Conservation (phyloP, 2,888 invertebrate genomes). For the Allolobophora icterica region DNA sequence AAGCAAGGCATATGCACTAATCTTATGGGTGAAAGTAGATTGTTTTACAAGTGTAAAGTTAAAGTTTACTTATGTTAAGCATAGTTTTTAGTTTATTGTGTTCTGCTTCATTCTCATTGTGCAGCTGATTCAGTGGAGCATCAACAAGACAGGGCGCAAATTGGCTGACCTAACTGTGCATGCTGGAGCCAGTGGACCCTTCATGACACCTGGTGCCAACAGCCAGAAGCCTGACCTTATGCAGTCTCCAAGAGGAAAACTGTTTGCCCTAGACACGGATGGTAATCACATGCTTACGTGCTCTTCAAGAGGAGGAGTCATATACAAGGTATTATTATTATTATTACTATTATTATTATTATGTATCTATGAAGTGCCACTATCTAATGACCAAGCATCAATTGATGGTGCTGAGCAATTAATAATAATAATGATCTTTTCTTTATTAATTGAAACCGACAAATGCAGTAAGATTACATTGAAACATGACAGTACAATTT, state of each 20-base stretch:
- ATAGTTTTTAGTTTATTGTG: neutral
- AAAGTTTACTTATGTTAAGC: neutral
- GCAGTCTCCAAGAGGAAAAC: constrained; percentile 59
- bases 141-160: constrained; percentile 63
- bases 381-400: too few species aligned
- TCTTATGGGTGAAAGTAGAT: neutral
- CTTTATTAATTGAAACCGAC: too few species aligned
- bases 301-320: constrained; percentile 63
- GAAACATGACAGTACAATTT: too few species aligned
- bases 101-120: neutral
- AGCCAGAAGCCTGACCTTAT: constrained; percentile 45
- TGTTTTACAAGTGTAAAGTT: neutral
- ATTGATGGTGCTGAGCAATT: too few species aligned
- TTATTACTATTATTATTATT: neutral
- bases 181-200: constrained; percentile 58
- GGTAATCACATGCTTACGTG: constrained; percentile 67
- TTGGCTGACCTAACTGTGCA: constrained; percentile 62
- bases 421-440: too few species aligned
- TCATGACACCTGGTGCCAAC: constrained; percentile 50
- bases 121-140: constrained; percentile 66
- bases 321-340: constrained; percentile 48
- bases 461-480: too few species aligned
- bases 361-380: too few species aligned
- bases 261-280: constrained; percentile 67
- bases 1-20: neutral